These are phyloP conservation scores for Bettongia penicillata DNA, from an alignment of 2,113 vertebrate species.

Conservation along the genomic window DNA sequence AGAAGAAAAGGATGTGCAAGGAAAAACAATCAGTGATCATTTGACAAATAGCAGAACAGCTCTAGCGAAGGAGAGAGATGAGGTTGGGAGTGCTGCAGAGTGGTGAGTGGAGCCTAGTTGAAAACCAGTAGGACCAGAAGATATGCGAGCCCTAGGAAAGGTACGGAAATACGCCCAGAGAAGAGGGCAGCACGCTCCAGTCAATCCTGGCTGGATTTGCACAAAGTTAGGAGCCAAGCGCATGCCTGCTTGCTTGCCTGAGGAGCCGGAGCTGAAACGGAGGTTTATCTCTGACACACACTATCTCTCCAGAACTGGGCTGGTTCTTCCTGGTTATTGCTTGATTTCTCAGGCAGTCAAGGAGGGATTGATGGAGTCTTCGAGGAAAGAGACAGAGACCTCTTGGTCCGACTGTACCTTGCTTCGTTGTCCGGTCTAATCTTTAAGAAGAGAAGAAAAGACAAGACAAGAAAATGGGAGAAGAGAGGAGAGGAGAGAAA, in stretches of 20 bases:
- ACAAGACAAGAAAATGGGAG: not conserved
- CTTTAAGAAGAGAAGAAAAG: not conserved
- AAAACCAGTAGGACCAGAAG: not conserved
- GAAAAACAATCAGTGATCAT: not conserved
- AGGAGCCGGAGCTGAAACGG: not conserved
- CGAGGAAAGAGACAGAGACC: not conserved
- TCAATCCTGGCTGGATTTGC: not conserved
- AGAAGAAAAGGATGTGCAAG: not conserved
- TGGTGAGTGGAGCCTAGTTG: not conserved
- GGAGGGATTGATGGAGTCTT: not conserved
- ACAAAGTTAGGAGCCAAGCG: not conserved
- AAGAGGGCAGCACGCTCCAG: not conserved
- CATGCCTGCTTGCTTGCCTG: not conserved
- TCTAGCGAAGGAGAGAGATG: too few relatives aligned
- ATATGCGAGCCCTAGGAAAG: not conserved
- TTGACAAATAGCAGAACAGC: not conserved
- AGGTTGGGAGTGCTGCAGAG: not conserved
- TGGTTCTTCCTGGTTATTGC: not conserved
- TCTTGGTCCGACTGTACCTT: not conserved
- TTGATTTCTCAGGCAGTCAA: not conserved
- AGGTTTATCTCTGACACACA: not conserved
- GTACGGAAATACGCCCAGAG: not conserved
- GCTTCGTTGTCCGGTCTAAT: not conserved
- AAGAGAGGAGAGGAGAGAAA: not conserved
- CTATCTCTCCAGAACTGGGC: not conserved